Conservation (phyloP, 2,888 invertebrate species). For the Polyommatus iphigenia region DNA sequence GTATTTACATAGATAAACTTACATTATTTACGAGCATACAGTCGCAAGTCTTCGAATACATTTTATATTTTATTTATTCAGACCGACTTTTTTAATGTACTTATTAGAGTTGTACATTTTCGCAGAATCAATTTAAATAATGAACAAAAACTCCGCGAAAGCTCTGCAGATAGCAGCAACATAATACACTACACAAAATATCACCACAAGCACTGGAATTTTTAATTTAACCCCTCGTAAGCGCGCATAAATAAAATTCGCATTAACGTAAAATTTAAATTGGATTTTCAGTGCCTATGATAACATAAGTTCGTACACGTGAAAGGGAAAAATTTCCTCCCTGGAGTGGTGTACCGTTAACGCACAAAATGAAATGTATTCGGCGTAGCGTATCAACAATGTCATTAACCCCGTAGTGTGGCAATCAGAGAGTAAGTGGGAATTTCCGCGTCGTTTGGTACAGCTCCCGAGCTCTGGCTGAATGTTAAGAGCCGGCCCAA, state of each 20-base stretch:
- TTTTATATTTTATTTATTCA: neutral
- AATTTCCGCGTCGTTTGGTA: constrained; percentile 77
- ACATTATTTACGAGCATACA: neutral
- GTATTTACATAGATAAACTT: neutral
- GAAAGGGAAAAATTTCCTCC: constrained; percentile 37
- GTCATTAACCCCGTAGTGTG: constrained; percentile 77
- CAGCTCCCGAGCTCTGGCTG: constrained; percentile 60
- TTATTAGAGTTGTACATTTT: neutral
- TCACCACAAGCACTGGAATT: constrained; percentile 2
- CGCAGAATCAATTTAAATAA: neutral
- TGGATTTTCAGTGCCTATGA: constrained; percentile 33
- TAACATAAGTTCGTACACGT: constrained; percentile 33
- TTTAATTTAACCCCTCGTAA: constrained; percentile 6
- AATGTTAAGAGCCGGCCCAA: constrained; percentile 72
- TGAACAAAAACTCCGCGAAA: neutral
- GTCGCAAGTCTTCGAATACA: neutral
- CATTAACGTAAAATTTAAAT: constrained; percentile 33
- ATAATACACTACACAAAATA: constrained; percentile 6
- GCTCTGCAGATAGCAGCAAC: neutral
- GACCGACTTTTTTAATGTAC: neutral
- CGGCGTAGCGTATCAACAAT: constrained; percentile 75
- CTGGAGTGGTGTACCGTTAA: constrained; percentile 51
- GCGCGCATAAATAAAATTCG: constrained; percentile 21
- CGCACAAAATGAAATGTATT: constrained; percentile 65
- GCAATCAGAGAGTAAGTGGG: constrained; percentile 78